Evolutionary conservation across 2,797 vertebrate genomes (phyloP).

Genomic region (Arctocebus calabarensis): DNA sequence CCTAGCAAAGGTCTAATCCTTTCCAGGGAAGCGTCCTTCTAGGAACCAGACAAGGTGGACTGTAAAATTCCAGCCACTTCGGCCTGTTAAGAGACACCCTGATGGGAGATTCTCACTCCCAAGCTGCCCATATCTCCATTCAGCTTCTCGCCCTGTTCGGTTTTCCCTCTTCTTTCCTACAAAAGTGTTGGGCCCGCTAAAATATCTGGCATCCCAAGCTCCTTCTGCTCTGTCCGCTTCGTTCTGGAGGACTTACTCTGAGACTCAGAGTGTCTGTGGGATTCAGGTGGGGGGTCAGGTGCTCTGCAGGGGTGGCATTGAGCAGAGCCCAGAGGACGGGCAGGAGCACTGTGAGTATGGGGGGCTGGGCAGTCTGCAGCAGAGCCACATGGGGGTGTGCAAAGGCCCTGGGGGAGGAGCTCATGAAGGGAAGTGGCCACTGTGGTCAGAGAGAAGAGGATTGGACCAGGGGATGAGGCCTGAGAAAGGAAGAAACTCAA

Average conservation of each 20-base stretch:
- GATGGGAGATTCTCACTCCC: neutral
- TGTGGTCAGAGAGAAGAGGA: neutral
- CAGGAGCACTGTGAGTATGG: neutral
- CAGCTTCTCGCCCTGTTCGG: neutral
- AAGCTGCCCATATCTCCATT: neutral
- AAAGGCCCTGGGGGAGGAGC: neutral
- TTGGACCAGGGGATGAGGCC: neutral
- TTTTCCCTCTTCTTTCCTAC: neutral
- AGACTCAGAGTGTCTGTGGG: rapidly evolving
- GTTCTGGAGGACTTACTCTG: neutral
- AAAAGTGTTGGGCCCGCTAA: rapidly evolving
- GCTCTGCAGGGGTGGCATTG: too few species aligned
- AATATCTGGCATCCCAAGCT: too few species aligned
- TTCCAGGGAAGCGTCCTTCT: neutral
- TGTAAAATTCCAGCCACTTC: rapidly evolving
- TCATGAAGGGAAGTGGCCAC: rapidly evolving
- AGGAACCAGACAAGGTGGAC: neutral
- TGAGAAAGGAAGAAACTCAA: neutral
- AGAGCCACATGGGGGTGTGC: rapidly evolving
- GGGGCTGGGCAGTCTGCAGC: too few species aligned
- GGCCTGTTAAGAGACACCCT: rapidly evolving
- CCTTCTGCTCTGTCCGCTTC: neutral
- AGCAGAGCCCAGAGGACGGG: neutral
- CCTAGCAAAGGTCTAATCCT: neutral
- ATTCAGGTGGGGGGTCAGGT: neutral